phyloP scores from a whole-genome alignment of 2,113 vertebrate species.

The Acrocephalus arundinaceus region DNA sequence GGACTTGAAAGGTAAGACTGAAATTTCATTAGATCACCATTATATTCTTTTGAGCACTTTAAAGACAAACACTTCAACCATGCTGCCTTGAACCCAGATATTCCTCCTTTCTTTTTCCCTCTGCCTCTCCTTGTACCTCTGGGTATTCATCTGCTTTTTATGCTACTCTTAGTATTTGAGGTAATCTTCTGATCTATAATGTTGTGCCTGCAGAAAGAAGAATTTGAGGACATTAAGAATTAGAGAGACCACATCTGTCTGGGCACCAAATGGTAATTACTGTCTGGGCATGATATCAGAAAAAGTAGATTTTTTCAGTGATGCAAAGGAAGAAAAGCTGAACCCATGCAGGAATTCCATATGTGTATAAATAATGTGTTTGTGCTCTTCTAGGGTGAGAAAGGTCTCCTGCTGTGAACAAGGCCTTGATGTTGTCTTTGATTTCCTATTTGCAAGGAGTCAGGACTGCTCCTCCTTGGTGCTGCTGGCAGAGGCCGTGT shows the following conservation, averaged over 20 bases:
- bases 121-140: neutral
- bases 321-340: neutral
- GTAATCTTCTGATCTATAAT: neutral
- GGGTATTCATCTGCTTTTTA: neutral
- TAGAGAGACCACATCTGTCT: neutral
- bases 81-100: neutral
- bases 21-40: conserved; percentile 23
- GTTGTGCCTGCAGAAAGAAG: neutral
- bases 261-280: neutral
- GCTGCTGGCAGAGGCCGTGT: neutral
- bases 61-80: conserved; percentile 24
- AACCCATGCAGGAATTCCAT: neutral
- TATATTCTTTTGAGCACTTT: conserved; percentile 15
- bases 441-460: neutral
- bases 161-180: neutral
- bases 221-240: neutral
- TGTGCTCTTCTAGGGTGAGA: neutral
- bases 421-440: neutral
- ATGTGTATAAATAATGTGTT: neutral
- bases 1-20: neutral
- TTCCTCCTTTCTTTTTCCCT: neutral
- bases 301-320: neutral
- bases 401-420: neutral
- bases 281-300: neutral
- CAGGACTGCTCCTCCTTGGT: neutral